phyloP scores from a whole-genome alignment of 1,140 invertebrate genomes.

The Bombus terrestris region DNA sequence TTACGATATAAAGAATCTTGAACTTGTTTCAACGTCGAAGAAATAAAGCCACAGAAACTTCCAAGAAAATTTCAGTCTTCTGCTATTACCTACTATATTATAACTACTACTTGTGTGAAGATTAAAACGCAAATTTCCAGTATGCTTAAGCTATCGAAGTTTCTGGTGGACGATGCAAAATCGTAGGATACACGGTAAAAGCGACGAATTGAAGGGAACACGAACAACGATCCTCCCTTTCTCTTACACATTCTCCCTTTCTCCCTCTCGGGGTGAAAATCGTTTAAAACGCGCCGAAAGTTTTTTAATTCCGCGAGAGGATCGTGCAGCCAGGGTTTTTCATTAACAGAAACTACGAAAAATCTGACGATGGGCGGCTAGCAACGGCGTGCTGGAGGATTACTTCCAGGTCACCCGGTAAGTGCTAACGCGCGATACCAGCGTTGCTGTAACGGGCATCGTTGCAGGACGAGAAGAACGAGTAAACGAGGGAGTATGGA shows the following conservation, averaged over 20 bases:
- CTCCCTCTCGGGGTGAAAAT: not conserved
- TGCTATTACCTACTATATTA: not conserved
- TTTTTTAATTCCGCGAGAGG: constrained; percentile 28
- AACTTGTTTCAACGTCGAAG: not conserved
- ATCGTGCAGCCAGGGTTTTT: not conserved
- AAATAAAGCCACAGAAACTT: not conserved
- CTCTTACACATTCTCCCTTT: not conserved
- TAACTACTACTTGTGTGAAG: not conserved
- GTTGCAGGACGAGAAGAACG: constrained; percentile 36
- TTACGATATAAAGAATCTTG: not conserved
- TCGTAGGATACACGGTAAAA: not conserved
- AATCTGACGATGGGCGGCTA: not conserved
- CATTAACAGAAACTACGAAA: constrained; percentile 16
- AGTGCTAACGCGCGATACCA: constrained; percentile 2
- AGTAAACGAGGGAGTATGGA: constrained; percentile 36
- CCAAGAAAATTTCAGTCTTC: not conserved
- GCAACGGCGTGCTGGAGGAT: not conserved
- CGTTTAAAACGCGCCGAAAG: not conserved
- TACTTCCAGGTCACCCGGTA: constrained; percentile 35
- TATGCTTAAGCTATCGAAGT: not conserved
- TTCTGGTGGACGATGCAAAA: not conserved
- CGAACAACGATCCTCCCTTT: not conserved
- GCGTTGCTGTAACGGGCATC: not conserved
- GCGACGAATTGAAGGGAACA: not conserved
- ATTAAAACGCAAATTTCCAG: not conserved